Evolutionary conservation across 2,113 vertebrate genomes (phyloP), one percentile per base, ranked within the genome.

Genomic region (Suncus etruscus): DNA sequence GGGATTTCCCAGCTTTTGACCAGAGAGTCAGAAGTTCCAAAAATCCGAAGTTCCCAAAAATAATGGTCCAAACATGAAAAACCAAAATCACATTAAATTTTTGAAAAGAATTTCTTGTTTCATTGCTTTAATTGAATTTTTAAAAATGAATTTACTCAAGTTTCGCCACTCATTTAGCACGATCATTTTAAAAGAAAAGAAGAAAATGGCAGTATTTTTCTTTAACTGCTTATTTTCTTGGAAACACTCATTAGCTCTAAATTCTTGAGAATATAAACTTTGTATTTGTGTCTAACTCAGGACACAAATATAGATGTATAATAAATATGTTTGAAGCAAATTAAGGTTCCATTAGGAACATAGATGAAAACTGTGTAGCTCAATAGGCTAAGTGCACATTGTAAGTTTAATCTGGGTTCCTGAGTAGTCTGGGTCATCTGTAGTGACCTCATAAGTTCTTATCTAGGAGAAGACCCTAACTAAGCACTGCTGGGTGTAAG

Each of bases 111-210:
- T 1, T 61, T 61, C 58, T 22, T 77, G 27, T 78, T 79, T 88
- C 51, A 66, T 47, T 91, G 25, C 24, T 85, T 80, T 85, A 75
- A 82, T 20, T 5, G 39, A 86, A 84, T 75, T 86, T 54, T 75
- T 9, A 91, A 92, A 94, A 61, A 91, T 72, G 2, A n/a, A 50
- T 39, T 94, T 14, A 63, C 91, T 93, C 29, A 85, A 73, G 15
- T 78, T n/a, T 78, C 3, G 80, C 45, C 63, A 89, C 32, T 90
- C 83, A 80, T 73, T 87, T 70, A 54, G 82, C 2, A 74, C 32
- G n/a, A 80, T 69, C 58, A 83, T 77, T 83, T 87, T 63, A 25
- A 89, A 89, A 78, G 14, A 61, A 80, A 39, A 86, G 50, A 79
- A 72, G 68, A n/a, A 80, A 32, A 66, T 93, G 48, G 74, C 18